These are phyloP conservation scores for Pangasius krempfi DNA, from an alignment of 2,797 vertebrate genomes.

Conservation along the genomic window DNA sequence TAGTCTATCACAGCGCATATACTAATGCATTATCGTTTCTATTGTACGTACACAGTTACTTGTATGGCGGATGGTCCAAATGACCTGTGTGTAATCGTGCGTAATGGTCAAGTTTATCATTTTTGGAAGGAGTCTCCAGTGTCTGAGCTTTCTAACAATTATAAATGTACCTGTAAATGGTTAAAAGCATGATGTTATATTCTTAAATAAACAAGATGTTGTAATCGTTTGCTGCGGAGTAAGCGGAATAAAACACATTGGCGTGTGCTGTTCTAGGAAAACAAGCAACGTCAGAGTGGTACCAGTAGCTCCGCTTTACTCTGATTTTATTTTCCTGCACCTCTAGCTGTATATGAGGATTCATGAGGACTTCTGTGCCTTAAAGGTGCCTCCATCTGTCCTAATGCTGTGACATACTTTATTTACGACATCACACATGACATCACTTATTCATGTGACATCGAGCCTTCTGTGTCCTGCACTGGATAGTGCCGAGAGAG, in stretches of 20 bases:
- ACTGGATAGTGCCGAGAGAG: background rate
- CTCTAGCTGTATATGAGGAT: background rate
- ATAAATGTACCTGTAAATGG: too few relatives aligned
- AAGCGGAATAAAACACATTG: background rate
- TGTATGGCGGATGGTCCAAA: too few relatives aligned
- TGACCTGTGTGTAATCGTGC: too few relatives aligned
- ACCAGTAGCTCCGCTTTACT: background rate
- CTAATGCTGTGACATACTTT: background rate
- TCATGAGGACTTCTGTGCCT: background rate
- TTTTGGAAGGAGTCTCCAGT: background rate
- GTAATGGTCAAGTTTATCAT: too few relatives aligned
- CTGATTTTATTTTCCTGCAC: background rate
- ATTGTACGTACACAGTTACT: too few relatives aligned
- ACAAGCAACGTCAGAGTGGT: too few relatives aligned
- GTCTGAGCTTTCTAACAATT: background rate
- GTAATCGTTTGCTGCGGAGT: background rate
- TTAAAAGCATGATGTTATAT: background rate
- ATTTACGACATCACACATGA: conserved; percentile 1
- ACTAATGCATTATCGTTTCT: too few relatives aligned
- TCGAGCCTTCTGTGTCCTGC: background rate
- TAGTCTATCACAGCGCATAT: too few relatives aligned
- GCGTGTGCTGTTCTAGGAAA: too few relatives aligned
- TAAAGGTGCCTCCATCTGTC: background rate
- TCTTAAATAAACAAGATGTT: background rate
- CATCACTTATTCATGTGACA: conserved; percentile 4